phyloP scores from a whole-genome alignment of 2,888 invertebrate genomes.

The Amphipoea oculea region DNA sequence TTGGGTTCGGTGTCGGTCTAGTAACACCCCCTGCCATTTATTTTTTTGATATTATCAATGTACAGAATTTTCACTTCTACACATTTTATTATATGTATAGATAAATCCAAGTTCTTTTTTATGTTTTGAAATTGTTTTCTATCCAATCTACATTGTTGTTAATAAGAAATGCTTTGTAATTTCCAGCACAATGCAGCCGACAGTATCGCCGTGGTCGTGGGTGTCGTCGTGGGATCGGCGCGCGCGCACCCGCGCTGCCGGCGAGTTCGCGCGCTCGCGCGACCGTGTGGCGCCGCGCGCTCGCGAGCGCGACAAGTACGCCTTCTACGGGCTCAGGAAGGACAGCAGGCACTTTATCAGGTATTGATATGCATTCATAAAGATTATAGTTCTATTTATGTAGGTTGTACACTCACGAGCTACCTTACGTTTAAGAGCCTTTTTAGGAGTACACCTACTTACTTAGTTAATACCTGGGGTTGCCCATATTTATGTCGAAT shows the following conservation, averaged over 20 bases:
- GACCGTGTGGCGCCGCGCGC: slow-evolving; percentile 31
- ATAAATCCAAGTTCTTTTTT: too few relatives aligned
- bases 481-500: neutral
- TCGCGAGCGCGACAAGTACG: slow-evolving; percentile 39
- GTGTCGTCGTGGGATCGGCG: slow-evolving; percentile 65
- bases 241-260: slow-evolving; percentile 44
- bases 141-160: neutral
- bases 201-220: slow-evolving; percentile 69
- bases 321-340: slow-evolving; percentile 46
- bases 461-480: neutral
- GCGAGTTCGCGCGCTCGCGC: slow-evolving; percentile 42
- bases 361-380: slow-evolving; percentile 32
- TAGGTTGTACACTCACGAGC: neutral
- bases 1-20: too few relatives aligned
- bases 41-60: too few relatives aligned
- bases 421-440: neutral
- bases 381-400: neutral
- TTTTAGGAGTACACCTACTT: neutral
- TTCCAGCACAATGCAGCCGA: slow-evolving; percentile 66
- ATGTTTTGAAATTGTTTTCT: neutral
- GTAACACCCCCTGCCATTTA: too few relatives aligned
- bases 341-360: slow-evolving; percentile 56
- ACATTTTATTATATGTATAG: too few relatives aligned
- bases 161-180: neutral
- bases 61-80: too few relatives aligned